Evolutionary conservation across 92 coral and sea anemone species (phyloP), one percentile per base, ranked within the genome.

Genomic region (Meandrina meandrites): DNA sequence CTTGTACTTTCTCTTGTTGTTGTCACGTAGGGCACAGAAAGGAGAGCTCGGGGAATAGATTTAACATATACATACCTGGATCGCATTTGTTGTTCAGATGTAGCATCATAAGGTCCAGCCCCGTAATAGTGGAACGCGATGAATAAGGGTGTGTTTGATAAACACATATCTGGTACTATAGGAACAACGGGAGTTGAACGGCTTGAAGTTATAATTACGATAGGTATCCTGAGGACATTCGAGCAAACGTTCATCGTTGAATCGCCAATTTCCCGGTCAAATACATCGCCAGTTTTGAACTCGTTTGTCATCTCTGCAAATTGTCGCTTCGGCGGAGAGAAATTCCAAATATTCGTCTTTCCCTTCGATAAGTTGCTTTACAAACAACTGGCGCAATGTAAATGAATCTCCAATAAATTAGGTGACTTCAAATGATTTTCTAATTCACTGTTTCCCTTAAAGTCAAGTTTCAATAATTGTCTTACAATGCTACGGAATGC

Each of bases 401-500:
- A 68, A 68, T 68, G 73, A 5, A 9, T 68, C 73, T 37, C 30
- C 73, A 68, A 27, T 24, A 68, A 68, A 30, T 68, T 28, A 1
- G 30, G 73, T 13, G 73, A 68, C 73, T 14, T 27, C 14, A 68
- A 31, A 31, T 68, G 73, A 68, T 28, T 0, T 68, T 68, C 73
- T 0, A 68, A 24, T 28, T 31, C 36, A 16, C 30, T 68, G 35
- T 27, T 68, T 30, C 24, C 37, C 35, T 28, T 32, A 0, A 32
- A 68, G 37, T 68, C 74, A 28, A 68, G 34, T 68, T 68, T 68
- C 10, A 28, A 32, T 68, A 9, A 13, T 32, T 68, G 74, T 32
- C 74, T 68, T 68, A 68, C 24, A 27, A 68, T 68, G 37, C 74
- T 27, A 27, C 37, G 74, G 74, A 68, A 68, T 28, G 74, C 74